These are phyloP conservation scores for Dryas iulia DNA, from an alignment of 1,140 invertebrate genomes.

Conservation along the genomic window DNA sequence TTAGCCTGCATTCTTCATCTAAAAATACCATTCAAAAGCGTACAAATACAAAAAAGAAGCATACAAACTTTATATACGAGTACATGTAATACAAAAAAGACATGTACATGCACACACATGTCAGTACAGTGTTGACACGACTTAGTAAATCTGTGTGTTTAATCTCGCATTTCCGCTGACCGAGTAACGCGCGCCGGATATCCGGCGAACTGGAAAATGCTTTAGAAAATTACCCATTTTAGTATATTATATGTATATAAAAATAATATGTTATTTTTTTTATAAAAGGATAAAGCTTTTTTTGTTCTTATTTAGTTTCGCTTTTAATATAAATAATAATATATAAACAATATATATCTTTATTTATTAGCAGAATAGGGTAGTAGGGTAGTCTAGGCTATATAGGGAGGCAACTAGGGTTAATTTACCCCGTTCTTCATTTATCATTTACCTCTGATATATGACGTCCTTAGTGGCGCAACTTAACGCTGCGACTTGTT, in stretches of 20 bases:
- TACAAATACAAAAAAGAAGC: background rate
- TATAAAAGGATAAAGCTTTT: no score
- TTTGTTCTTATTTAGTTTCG: background rate
- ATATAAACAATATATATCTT: no score
- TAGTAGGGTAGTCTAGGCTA: no score
- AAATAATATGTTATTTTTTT: background rate
- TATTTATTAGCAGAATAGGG: no score
- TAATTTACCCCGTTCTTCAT: no score
- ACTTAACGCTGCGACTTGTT: no score
- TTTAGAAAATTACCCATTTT: slow-evolving; percentile 1
- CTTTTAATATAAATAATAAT: no score
- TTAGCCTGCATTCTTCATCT: no score
- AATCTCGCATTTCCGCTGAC: background rate
- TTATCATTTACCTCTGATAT: no score
- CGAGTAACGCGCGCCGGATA: background rate
- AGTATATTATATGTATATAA: background rate
- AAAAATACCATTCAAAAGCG: no score
- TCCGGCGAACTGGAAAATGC: background rate
- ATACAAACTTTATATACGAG: background rate
- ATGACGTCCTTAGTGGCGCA: no score
- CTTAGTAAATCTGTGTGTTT: background rate
- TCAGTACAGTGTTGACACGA: background rate
- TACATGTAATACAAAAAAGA: background rate
- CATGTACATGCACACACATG: background rate
- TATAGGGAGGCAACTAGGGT: no score